Base-by-base conservation (phyloP, 2,888 invertebrate genomes). In the Dioctria rufipes region DNA sequence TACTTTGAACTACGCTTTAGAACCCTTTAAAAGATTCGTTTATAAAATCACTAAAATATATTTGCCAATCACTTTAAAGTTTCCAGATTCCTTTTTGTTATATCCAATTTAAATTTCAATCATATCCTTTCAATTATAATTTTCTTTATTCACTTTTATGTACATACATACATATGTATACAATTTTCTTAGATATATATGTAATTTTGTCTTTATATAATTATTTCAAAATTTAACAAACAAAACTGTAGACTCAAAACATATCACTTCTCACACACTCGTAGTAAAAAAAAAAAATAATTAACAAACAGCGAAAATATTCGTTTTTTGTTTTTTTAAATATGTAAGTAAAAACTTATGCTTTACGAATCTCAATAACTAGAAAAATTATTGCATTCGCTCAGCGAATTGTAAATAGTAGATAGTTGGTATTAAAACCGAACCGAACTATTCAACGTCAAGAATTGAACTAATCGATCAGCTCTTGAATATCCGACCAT, bases 361-460 rank as follows among this genome's bases (percentile, higher is more conserved):
- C 61, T 43, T 13, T 40, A 58, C 75, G 75, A 75, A 75, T 75
- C 75, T 75, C 75, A 75, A 75, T 75, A 75, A 75, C 61, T 25
- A 43, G 25, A 75, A 73, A 40, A 61, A 60, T 75, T 60, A 75
- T 75, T 78, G 65, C 78, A 78, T 65, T 61, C 78, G 78, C 40
- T 51, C 42, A 49, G 49, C 78, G 39, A 49, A 63, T 61, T 13
- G 43, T 9, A 43, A 13, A 25, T 25, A 25, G 25, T 25, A 25
- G 25, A 25, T 25, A 25, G 25, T 25, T 25, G 25, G 25, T 25
- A 25, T 25, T 25, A 37, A n/a, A 67, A 66, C 69, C 67, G 87
- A 88, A 88, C 88, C 88, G 88, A 88, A 87, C 88, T 87, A 88
- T 86, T 86, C 88, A 87, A 88, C 87, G 86, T 86, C 87, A 88